Evolutionary conservation across 1,140 invertebrate species (phyloP).

Genomic region (Drosophila littoralis): DNA sequence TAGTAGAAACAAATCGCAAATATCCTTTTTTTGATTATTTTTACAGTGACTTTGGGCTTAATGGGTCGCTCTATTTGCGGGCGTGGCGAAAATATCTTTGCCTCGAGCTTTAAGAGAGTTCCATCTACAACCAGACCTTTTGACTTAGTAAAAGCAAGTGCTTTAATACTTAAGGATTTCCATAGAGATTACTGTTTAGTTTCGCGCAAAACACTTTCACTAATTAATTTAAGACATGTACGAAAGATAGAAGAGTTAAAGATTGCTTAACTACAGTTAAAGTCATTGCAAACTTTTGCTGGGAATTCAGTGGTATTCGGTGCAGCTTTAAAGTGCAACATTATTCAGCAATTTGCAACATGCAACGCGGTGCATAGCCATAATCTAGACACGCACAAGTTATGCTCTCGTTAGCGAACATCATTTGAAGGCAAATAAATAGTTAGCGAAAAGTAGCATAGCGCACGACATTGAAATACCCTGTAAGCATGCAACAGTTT

Average conservation of each 20-base stretch:
- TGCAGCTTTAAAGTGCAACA: conserved; percentile 39
- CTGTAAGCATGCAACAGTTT: conserved; percentile 3
- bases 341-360: conserved; percentile 74
- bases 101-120: too few relatives aligned
- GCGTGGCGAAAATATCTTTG: too few relatives aligned
- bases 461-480: conserved; percentile 12
- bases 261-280: conserved; percentile 27
- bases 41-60: too few relatives aligned
- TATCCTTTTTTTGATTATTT: too few relatives aligned
- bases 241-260: neutral
- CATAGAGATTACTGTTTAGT: neutral
- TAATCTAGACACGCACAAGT: conserved; percentile 60
- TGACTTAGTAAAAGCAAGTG: too few relatives aligned
- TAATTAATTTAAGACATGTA: neutral
- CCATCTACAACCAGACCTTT: too few relatives aligned
- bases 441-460: neutral
- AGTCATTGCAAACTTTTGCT: conserved; percentile 3
- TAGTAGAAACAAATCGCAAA: too few relatives aligned
- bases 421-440: conserved; percentile 25
- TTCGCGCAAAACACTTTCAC: conserved; percentile 11
- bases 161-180: too few relatives aligned
- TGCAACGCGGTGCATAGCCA: conserved; percentile 41
- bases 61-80: too few relatives aligned
- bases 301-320: conserved; percentile 5
- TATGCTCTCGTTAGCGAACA: conserved; percentile 79